Percentiles rank a stretch among this genome's conserved stretches.
These are phyloP conservation scores for Blomia tropicalis DNA, from an alignment of 2,888 invertebrate species.

Conservation along the genomic window DNA sequence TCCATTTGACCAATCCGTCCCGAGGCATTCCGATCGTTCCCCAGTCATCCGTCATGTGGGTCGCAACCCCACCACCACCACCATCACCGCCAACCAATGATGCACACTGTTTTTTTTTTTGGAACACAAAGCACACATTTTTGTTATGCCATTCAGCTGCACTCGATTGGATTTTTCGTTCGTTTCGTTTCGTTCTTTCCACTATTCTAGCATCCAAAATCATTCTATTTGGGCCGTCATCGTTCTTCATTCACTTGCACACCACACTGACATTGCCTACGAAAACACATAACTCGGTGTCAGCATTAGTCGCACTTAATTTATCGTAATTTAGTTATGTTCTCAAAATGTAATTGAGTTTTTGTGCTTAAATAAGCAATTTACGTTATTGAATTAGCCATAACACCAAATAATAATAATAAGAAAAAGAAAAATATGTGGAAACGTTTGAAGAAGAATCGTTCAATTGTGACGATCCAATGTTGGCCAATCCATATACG, in stretches of 20 bases:
- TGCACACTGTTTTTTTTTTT: too few species aligned
- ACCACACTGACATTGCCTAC: too few species aligned
- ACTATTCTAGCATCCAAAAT: background rate
- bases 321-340: conserved; percentile 16
- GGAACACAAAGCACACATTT: conserved; percentile 3
- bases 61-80: background rate
- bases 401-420: background rate
- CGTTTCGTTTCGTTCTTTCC: background rate
- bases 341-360: conserved; percentile 6
- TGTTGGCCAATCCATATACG: too few species aligned
- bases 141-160: too few species aligned
- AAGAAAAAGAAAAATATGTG: too few species aligned
- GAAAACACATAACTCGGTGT: conserved; percentile 13
- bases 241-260: too few species aligned
- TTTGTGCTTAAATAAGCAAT: conserved; percentile 20
- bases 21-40: conserved; percentile 6
- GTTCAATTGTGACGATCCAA: too few species aligned
- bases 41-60: background rate
- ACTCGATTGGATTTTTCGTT: too few species aligned
- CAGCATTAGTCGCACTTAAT: conserved; percentile 15
- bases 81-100: too few species aligned
- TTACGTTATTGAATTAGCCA: conserved; percentile 9
- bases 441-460: too few species aligned
- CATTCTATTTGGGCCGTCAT: too few species aligned
- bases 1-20: too few species aligned